These are phyloP conservation scores for Cheilosia soror DNA, from an alignment of 2,888 invertebrate genomes.

Conservation along the genomic window DNA sequence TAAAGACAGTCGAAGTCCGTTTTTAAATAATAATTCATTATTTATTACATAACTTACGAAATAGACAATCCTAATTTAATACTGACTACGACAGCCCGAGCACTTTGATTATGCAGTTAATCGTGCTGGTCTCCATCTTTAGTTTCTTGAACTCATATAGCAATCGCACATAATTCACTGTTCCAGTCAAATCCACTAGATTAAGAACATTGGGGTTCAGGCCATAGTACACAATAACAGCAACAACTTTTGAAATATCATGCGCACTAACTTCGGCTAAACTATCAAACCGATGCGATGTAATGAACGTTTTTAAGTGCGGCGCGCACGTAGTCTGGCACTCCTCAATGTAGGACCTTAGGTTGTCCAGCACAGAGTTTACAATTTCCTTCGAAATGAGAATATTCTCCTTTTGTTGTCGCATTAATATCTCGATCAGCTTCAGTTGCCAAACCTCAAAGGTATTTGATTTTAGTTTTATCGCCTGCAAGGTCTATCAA, in stretches of 20 bases:
- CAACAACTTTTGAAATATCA: constrained; percentile 80
- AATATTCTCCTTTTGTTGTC: constrained; percentile 77
- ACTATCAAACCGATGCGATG: constrained; percentile 74
- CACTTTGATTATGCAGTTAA: constrained; percentile 80
- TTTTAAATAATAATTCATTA: constrained; percentile 17
- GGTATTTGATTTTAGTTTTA: constrained; percentile 85
- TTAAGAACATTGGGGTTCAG: constrained; percentile 81
- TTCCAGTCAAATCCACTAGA: constrained; percentile 78
- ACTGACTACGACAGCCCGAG: constrained; percentile 45
- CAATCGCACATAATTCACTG: constrained; percentile 80
- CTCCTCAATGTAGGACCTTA: constrained; percentile 79
- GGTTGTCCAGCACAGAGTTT: constrained; percentile 80
- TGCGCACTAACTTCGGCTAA: constrained; percentile 28
- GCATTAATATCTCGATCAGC: constrained; percentile 86
- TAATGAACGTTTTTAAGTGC: constrained; percentile 80
- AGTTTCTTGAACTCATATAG: constrained; percentile 81
- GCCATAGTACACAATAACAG: constrained; percentile 81
- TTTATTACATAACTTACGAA: constrained; percentile 23
- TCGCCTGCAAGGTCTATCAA: constrained; percentile 85
- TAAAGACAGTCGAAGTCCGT: neutral
- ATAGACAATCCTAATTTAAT: constrained; percentile 3
- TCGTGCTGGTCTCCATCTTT: constrained; percentile 79
- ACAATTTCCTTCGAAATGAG: constrained; percentile 81
- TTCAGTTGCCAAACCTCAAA: constrained; percentile 91
- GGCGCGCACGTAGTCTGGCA: constrained; percentile 76